phyloP scores from a whole-genome alignment of 2,888 invertebrate species.

The Drosophila aldrichi region DNA sequence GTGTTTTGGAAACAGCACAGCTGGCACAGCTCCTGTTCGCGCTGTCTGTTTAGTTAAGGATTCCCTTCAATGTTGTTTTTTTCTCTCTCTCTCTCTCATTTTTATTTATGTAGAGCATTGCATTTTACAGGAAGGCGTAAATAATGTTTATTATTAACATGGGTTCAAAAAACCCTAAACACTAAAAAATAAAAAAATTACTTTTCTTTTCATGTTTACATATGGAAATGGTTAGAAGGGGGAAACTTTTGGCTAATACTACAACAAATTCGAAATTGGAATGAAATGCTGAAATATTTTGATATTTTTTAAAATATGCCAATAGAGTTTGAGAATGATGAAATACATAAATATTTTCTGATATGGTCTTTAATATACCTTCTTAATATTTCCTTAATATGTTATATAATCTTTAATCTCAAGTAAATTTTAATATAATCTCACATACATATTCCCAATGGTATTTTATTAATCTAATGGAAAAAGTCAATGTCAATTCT shows the following conservation, averaged over 20 bases:
- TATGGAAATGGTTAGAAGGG: background rate
- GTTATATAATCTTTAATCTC: no score
- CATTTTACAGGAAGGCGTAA: constrained; percentile 21
- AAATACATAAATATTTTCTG: no score
- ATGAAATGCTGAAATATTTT: no score
- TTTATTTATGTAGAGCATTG: constrained; percentile 21
- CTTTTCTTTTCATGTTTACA: background rate
- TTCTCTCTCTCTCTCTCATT: background rate
- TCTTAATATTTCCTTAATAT: no score
- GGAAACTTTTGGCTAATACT: background rate
- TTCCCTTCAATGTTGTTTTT: constrained; percentile 18
- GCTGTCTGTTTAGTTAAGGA: constrained; percentile 69
- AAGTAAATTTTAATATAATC: no score
- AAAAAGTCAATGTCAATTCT: background rate
- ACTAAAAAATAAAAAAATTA: background rate
- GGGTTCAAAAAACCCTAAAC: constrained; percentile 43
- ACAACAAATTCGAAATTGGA: no score
- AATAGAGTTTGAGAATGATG: no score
- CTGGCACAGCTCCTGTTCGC: constrained; percentile 46
- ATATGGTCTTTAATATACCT: no score
- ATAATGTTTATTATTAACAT: constrained; percentile 79
- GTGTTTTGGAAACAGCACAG: constrained; percentile 27
- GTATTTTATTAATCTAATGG: no score
- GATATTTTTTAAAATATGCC: no score
- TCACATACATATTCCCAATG: no score